Base-by-base conservation (phyloP, 2,888 invertebrate genomes). In the Teinopalpus imperialis region DNA sequence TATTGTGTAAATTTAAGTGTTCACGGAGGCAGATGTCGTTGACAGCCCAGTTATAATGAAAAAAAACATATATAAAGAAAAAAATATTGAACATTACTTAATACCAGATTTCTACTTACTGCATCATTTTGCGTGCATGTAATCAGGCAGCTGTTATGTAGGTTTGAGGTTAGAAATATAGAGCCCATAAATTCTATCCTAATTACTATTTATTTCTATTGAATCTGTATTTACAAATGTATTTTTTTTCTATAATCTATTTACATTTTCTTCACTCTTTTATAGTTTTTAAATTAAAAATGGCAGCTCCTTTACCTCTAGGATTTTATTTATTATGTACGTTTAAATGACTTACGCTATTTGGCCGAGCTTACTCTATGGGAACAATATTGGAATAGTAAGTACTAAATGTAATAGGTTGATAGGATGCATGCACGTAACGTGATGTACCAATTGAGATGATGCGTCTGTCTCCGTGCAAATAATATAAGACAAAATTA, bases 281-380 rank as follows among this genome's bases (percentile, higher is more conserved):
- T 43, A 34, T 32, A 40, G 9, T 34, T 40, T 48, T 39, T 40
- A 10, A 36, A 13, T 5, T 14, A 26, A 9, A 76, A 73, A 80
- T 61, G 83, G 86, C 86, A 87, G 86, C 86, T 86, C 69, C 63
- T 66, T 60, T 56, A 53, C 46, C 52, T 66, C 59, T 62, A 66
- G 36, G 64, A 63, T 63, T 61, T 66, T 63, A 68, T 63, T 54
- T 60, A 66, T 35, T 35, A 56, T 53, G 54, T 61, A 64, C 59
- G 63, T 53, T 56, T 53, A 61, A 63, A 56, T 61, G 53, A 52
- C 51, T 57, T 56, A 58, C 48, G 59, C 52, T 61, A 65, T 80
- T 85, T 73, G 76, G 81, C 76, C 74, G 86, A 85, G 86, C 86
- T 87, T 87, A 86, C 68, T 75, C 65, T 73, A 72, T 74, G 87